phyloP scores from a whole-genome alignment of 1,140 invertebrate genomes.

The Heterodera carotae region DNA sequence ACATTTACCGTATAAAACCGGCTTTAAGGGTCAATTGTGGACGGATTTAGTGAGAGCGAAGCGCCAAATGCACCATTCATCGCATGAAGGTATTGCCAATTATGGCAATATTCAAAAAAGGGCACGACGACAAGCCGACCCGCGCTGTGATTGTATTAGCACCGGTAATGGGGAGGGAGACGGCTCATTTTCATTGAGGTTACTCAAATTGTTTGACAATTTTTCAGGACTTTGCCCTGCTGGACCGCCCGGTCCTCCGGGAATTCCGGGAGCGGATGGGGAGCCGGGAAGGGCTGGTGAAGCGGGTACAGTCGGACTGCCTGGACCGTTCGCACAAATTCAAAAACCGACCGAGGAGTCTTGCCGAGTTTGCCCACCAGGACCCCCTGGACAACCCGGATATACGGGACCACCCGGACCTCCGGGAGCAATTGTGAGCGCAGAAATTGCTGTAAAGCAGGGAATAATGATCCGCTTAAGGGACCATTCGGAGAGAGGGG shows the following conservation, averaged over 20 bases:
- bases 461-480: slow-evolving; percentile 3
- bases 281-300: slow-evolving; percentile 16
- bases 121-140: not conserved
- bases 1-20: too few relatives aligned
- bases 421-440: not conserved
- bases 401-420: slow-evolving; percentile 21
- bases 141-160: slow-evolving; percentile 18
- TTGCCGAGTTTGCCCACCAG: slow-evolving; percentile 17
- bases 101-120: not conserved
- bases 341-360: slow-evolving; percentile 5
- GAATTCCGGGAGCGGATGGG: slow-evolving; percentile 5
- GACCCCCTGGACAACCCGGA: slow-evolving; percentile 13
- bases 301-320: slow-evolving; percentile 6
- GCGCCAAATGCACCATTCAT: not conserved
- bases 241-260: slow-evolving; percentile 11
- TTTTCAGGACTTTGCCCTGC: slow-evolving; percentile 7
- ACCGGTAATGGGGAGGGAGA: not conserved
- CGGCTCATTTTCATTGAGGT: not conserved
- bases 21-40: slow-evolving; percentile 16
- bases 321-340: not conserved
- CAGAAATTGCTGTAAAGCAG: not conserved
- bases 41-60: slow-evolving; percentile 13
- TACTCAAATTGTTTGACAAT: not conserved
- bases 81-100: not conserved
- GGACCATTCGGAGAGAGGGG: not conserved